These are phyloP conservation scores for Phalacrocorax pelagicus DNA, from an alignment of 2,113 vertebrate genomes.

Conservation along the genomic window DNA sequence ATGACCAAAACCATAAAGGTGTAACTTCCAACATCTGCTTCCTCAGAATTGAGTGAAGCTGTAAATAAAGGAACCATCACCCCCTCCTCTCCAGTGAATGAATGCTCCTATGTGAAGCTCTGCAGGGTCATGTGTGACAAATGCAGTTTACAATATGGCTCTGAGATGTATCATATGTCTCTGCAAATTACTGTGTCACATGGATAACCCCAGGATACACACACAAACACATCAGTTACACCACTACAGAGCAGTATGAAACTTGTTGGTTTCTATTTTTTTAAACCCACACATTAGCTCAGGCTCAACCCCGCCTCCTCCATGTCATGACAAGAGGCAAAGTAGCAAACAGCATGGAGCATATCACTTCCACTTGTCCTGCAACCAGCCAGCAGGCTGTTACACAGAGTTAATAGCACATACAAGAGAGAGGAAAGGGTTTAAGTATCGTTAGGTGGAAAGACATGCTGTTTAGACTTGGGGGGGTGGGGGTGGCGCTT, in stretches of 20 bases:
- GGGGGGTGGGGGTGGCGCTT: not conserved
- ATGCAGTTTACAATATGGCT: not conserved
- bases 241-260: constrained; percentile 5
- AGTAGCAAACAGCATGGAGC: not conserved
- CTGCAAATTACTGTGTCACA: constrained; percentile 1
- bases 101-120: not conserved
- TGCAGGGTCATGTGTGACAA: not conserved
- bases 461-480: not conserved
- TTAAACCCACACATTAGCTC: not conserved
- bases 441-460: not conserved
- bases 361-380: not conserved
- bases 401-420: not conserved
- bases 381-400: not conserved
- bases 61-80: not conserved
- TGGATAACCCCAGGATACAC: not conserved
- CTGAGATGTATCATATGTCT: not conserved
- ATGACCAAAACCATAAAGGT: not conserved
- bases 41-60: constrained; percentile 4
- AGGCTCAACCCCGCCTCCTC: not conserved
- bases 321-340: not conserved
- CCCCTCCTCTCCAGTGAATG: not conserved
- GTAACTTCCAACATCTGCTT: not conserved
- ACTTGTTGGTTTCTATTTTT: constrained; percentile 12
- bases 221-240: not conserved
- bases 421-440: not conserved